phyloP scores from a whole-genome alignment of 2,113 vertebrate genomes.

The Heterotilapia buettikoferi region DNA sequence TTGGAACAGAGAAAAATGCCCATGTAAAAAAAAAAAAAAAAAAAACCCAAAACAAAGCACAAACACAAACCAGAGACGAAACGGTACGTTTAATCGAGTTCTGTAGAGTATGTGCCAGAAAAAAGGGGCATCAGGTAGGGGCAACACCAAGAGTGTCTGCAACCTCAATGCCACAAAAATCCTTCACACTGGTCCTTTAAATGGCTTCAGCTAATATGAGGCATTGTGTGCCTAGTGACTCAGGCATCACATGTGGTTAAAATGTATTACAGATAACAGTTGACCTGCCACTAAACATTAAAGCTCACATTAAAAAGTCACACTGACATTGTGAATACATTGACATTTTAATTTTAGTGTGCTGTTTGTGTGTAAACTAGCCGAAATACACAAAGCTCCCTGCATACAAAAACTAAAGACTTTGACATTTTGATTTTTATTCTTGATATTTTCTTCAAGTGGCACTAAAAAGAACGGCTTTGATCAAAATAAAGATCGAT shows the following conservation, averaged over 20 bases:
- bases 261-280: not conserved
- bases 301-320: not conserved
- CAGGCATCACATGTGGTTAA: not conserved
- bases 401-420: not conserved
- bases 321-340: not conserved
- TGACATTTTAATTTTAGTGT: slow-evolving; percentile 5
- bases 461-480: not conserved
- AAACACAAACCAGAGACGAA: not conserved
- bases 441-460: not conserved
- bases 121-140: not conserved
- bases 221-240: not conserved
- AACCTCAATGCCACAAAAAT: not conserved
- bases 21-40: too few species aligned
- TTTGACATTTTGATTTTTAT: not conserved
- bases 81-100: not conserved
- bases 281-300: not conserved
- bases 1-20: too few species aligned
- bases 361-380: not conserved
- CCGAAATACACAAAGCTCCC: not conserved
- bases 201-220: not conserved
- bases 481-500: not conserved
- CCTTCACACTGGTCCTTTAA: not conserved
- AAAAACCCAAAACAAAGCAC: not conserved
- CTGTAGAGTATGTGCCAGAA: not conserved
- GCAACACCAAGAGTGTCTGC: not conserved